Percentiles rank a stretch among this genome's conserved stretches.
phyloP scores from a whole-genome alignment of 2,888 invertebrate genomes.

The Cheilosia pagana region DNA sequence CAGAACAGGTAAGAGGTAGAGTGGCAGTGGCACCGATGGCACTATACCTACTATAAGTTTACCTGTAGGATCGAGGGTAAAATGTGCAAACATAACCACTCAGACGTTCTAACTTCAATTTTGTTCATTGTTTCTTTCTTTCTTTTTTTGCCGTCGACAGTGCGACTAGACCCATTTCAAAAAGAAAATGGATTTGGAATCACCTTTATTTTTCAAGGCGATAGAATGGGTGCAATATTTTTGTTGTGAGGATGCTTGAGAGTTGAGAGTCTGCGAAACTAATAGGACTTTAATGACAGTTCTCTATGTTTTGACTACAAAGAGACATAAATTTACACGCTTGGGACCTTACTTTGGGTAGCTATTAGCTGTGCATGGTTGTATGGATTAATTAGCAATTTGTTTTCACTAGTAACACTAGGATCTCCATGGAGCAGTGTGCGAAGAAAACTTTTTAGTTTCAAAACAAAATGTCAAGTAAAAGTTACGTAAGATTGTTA shows the following conservation, averaged over 20 bases:
- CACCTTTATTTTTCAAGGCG: slow-evolving; percentile 57
- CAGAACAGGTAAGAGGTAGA: slow-evolving; percentile 65
- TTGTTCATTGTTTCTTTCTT: slow-evolving; percentile 22
- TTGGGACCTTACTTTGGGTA: neutral
- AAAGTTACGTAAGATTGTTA: too few species aligned
- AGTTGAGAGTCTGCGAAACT: slow-evolving; percentile 8
- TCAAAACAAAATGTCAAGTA: too few species aligned
- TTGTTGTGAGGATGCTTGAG: neutral
- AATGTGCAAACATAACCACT: slow-evolving; percentile 73
- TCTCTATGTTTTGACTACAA: slow-evolving; percentile 8
- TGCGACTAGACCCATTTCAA: slow-evolving; percentile 66
- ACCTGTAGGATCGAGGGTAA: slow-evolving; percentile 70
- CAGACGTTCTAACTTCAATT: slow-evolving; percentile 62
- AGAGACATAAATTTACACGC: neutral
- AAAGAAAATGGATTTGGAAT: slow-evolving; percentile 56
- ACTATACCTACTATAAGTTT: slow-evolving; percentile 52
- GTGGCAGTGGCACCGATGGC: slow-evolving; percentile 63
- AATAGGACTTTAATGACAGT: slow-evolving; percentile 8
- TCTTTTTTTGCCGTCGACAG: slow-evolving; percentile 38
- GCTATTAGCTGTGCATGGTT: neutral
- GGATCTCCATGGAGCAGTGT: too few species aligned
- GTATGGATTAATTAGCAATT: neutral
- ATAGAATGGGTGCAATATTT: slow-evolving; percentile 35
- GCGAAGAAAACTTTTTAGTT: too few species aligned
- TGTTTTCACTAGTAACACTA: too few species aligned